Percentiles rank a stretch among this genome's conserved stretches.
Evolutionary conservation across 2,113 vertebrate species (phyloP).

Genomic region (Telmatochromis brichardi): DNA sequence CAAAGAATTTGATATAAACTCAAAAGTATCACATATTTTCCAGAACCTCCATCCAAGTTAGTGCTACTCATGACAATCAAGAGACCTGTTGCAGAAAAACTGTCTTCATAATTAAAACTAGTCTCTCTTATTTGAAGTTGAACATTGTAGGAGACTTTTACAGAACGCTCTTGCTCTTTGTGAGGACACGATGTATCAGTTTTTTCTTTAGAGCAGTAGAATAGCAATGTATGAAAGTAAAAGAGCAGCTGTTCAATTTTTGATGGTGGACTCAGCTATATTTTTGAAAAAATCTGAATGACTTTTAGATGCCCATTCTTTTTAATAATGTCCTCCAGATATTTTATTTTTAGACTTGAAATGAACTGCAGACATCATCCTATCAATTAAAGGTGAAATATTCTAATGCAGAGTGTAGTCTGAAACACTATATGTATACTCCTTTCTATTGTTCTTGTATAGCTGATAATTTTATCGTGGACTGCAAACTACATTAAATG

Average conservation of each 20-base stretch:
- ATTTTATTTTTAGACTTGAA: slow-evolving; percentile 12
- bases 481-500: neutral
- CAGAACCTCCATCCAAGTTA: neutral
- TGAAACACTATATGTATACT: neutral
- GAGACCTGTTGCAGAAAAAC: neutral
- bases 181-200: neutral
- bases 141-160: neutral
- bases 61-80: neutral
- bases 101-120: neutral
- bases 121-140: neutral
- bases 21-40: neutral
- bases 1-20: neutral
- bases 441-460: slow-evolving; percentile 3
- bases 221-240: neutral
- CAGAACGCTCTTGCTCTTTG: neutral
- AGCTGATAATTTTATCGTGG: neutral
- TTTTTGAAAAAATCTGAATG: neutral
- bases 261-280: neutral
- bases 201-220: neutral
- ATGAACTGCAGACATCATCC: neutral
- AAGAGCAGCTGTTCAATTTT: neutral
- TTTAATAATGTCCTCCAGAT: neutral
- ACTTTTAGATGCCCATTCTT: neutral
- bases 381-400: neutral
- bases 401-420: neutral